phyloP scores from a whole-genome alignment of 2,888 invertebrate species.

The Seladonia tumulorum region DNA sequence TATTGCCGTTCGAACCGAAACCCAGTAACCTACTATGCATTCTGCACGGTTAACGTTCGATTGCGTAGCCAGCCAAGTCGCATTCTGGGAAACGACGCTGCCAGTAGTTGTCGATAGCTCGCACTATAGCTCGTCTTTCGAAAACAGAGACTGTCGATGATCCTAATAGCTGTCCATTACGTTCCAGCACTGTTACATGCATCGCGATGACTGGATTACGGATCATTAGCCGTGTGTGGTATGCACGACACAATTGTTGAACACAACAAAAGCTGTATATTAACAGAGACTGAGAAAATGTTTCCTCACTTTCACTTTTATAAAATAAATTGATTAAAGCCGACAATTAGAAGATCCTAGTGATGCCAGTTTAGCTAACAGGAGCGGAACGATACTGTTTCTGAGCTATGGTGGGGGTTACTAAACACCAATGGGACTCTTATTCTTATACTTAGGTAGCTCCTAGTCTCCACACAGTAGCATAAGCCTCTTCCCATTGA shows the following conservation, averaged over 20 bases:
- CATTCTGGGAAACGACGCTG: neutral
- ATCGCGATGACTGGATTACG: neutral
- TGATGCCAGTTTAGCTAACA: too few species aligned
- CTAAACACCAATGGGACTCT: neutral
- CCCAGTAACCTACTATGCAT: neutral
- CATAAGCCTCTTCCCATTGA: neutral
- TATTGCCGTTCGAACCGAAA: neutral
- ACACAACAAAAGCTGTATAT: neutral
- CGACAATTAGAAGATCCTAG: too few species aligned
- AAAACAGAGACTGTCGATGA: neutral
- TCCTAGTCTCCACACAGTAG: neutral
- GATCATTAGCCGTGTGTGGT: neutral
- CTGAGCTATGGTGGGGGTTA: neutral
- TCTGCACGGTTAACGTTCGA: neutral
- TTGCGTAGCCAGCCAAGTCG: neutral
- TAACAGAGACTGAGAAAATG: too few species aligned
- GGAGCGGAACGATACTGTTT: neutral
- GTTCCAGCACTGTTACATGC: neutral
- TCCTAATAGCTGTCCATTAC: neutral
- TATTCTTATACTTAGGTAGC: accelerated
- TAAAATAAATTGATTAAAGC: too few species aligned
- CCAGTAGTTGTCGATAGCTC: neutral
- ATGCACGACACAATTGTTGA: neutral
- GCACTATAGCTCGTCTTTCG: neutral
- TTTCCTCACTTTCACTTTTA: too few species aligned